phyloP scores from a whole-genome alignment of 2,888 invertebrate genomes.

The Nasonia oneida region DNA sequence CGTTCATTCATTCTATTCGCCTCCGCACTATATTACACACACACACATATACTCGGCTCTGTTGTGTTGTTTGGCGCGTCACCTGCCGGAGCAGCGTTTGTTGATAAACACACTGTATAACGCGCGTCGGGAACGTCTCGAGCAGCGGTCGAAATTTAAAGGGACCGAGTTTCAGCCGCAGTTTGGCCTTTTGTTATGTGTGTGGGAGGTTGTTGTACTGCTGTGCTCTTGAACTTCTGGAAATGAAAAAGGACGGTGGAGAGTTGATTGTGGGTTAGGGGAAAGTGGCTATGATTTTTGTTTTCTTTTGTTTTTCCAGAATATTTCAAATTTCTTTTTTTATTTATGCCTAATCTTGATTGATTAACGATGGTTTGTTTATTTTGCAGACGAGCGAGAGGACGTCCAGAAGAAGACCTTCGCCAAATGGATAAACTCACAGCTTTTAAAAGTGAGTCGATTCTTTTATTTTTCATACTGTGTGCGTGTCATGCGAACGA shows the following conservation, averaged over 20 bases:
- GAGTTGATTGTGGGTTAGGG: not conserved
- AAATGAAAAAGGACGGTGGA: not conserved
- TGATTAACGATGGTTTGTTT: conserved; percentile 22
- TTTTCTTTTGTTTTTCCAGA: not conserved
- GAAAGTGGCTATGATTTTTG: not conserved
- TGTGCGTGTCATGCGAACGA: not conserved
- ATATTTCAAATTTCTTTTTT: too few species aligned
- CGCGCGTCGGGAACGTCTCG: not conserved
- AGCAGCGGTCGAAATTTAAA: conserved; percentile 4
- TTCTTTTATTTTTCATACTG: conserved; percentile 17
- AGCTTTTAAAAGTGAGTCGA: conserved; percentile 87
- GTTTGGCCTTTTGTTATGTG: not conserved
- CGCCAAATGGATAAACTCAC: conserved; percentile 94
- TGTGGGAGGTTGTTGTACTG: not conserved
- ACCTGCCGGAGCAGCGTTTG: not conserved
- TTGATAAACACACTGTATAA: not conserved
- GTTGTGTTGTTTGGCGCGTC: conserved; percentile 6
- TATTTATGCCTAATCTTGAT: not conserved
- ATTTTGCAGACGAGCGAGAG: conserved; percentile 91
- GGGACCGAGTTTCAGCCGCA: not conserved
- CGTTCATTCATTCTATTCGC: not conserved
- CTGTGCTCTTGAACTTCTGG: not conserved
- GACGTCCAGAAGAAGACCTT: conserved; percentile 97
- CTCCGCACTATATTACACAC: not conserved
- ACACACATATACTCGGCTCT: not conserved